Evolutionary conservation across 2,797 vertebrate species (phyloP).

Genomic region (Halcyon leucocephala): DNA sequence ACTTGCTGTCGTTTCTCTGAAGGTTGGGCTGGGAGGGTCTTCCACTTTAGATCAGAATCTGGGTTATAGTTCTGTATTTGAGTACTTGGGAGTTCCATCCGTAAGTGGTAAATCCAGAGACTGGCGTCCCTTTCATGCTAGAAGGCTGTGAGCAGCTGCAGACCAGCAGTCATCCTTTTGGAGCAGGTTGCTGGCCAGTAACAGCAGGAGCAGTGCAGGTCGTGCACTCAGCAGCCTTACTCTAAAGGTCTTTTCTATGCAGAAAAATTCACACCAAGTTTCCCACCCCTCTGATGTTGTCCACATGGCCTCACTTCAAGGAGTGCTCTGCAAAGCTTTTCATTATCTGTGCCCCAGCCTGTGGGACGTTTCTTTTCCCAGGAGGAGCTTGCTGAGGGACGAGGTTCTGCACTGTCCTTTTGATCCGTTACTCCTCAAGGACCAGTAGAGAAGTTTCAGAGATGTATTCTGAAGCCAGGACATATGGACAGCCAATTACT

Average conservation of each 20-base stretch:
- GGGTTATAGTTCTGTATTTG: background rate
- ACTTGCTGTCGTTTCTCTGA: background rate
- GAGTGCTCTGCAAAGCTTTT: background rate
- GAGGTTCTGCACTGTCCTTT: background rate
- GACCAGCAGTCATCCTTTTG: background rate
- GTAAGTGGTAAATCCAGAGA: background rate
- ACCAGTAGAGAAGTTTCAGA: background rate
- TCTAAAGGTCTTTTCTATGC: background rate
- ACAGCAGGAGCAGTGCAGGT: background rate
- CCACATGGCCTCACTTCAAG: constrained; percentile 22
- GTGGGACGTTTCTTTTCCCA: background rate
- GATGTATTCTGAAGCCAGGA: background rate
- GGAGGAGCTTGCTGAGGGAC: background rate
- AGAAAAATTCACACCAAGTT: background rate
- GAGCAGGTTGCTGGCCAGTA: background rate
- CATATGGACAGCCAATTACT: background rate
- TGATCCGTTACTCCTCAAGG: background rate
- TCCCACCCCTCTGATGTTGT: background rate
- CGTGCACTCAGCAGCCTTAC: background rate
- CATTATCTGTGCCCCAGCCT: background rate
- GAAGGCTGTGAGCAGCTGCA: background rate
- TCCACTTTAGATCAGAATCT: background rate
- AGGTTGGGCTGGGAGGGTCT: background rate
- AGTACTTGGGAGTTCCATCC: background rate
- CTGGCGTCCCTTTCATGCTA: fast-evolving